Conservation (phyloP, 2,888 invertebrate genomes). For the Ctenicera cuprea region DNA sequence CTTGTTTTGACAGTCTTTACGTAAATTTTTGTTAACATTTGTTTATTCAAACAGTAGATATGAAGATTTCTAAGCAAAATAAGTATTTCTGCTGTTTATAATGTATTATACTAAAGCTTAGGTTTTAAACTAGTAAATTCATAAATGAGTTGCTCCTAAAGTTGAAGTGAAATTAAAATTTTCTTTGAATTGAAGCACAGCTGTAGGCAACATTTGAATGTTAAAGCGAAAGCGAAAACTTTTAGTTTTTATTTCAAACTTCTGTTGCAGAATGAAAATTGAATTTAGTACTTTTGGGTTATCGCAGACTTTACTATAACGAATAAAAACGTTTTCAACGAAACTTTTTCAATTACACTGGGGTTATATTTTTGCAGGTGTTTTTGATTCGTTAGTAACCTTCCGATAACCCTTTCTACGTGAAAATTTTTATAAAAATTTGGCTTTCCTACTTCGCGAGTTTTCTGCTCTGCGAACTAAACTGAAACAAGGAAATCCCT, state of each 20-base stretch:
- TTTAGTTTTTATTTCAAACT: neutral
- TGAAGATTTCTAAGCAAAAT: neutral
- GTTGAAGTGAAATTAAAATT: neutral
- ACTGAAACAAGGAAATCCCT: neutral
- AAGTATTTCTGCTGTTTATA: conserved; percentile 8
- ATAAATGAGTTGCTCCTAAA: too few species aligned
- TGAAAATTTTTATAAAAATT: conserved; percentile 25
- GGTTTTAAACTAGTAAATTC: too few species aligned
- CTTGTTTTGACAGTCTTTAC: neutral
- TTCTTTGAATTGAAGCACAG: neutral
- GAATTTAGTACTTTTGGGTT: neutral
- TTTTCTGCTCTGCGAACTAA: neutral
- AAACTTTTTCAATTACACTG: conserved; percentile 29
- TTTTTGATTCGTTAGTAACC: conserved; percentile 12
- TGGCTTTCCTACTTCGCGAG: neutral
- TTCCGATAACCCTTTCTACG: conserved; percentile 23
- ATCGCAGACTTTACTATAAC: neutral
- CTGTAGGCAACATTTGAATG: neutral
- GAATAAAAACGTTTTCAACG: conserved; percentile 6
- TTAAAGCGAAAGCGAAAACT: neutral
- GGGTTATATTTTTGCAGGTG: conserved; percentile 10
- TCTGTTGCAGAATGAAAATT: neutral
- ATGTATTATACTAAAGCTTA: neutral
- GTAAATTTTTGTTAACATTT: neutral
- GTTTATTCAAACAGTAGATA: neutral